Conservation (phyloP, 2,797 vertebrate species). For the Rhyacichthys aspro region DNA sequence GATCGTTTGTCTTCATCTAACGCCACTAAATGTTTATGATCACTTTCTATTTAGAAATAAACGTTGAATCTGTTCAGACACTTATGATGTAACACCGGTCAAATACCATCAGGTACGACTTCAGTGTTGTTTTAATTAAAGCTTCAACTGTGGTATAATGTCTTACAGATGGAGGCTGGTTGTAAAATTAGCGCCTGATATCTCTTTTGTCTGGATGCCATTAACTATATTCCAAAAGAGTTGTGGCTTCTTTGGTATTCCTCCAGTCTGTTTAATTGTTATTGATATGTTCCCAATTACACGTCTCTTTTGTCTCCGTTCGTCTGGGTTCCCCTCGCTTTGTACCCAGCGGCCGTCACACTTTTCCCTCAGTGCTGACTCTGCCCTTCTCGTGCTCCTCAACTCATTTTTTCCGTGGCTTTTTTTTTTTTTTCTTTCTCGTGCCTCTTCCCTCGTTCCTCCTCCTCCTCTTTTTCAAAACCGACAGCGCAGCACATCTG, state of each 20-base stretch:
- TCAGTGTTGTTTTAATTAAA: constrained; percentile 15
- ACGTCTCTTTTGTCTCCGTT: not conserved
- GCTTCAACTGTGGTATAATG: constrained; percentile 13
- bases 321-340: not conserved
- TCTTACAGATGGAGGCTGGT: not conserved
- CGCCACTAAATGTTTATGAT: no score
- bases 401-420: constrained; percentile 87
- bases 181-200: not conserved
- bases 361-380: constrained; percentile 81
- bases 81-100: no score
- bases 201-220: not conserved
- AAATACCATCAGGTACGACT: no score
- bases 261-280: constrained; percentile 6
- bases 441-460: constrained; percentile 71
- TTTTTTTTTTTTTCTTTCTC: constrained; percentile 80
- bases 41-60: no score
- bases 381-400: constrained; percentile 81
- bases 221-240: not conserved
- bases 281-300: constrained; percentile 12
- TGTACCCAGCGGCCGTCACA: constrained; percentile 49
- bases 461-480: constrained; percentile 62
- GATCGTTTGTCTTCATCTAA: no score
- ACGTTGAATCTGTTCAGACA: no score
- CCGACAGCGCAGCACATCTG: constrained; percentile 84
- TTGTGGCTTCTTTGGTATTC: constrained; percentile 17